phyloP scores from a whole-genome alignment of 2,888 invertebrate genomes.

The Plagiodera versicolora region DNA sequence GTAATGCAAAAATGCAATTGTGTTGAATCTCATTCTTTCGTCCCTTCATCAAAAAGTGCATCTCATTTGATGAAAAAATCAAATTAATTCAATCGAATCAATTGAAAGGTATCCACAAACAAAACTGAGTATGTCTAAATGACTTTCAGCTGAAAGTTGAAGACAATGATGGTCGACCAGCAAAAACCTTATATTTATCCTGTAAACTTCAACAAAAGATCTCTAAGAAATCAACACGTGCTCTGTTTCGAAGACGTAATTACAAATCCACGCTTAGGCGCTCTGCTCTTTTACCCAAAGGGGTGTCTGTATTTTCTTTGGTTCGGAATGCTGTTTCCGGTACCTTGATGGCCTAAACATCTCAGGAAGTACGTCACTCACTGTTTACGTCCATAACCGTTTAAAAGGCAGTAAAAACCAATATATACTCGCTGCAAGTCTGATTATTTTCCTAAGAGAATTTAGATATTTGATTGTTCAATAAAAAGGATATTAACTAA shows the following conservation, averaged over 20 bases:
- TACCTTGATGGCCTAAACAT: slow-evolving; percentile 41
- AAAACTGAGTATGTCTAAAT: too few relatives aligned
- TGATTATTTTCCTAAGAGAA: slow-evolving; percentile 52
- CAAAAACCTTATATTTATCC: too few relatives aligned
- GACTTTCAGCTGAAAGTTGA: too few relatives aligned
- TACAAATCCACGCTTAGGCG: slow-evolving; percentile 13
- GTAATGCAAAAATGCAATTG: too few relatives aligned
- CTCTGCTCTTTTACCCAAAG: slow-evolving; percentile 7
- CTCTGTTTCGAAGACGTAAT: slow-evolving; percentile 7
- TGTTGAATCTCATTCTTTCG: too few relatives aligned
- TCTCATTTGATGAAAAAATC: too few relatives aligned
- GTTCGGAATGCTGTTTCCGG: slow-evolving; percentile 39
- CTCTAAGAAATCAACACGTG: slow-evolving; percentile 23
- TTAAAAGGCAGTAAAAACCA: slow-evolving; percentile 52
- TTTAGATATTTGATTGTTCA: slow-evolving; percentile 50
- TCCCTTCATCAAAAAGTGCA: too few relatives aligned
- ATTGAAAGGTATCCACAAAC: too few relatives aligned
- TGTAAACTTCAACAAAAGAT: too few relatives aligned
- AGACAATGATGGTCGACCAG: too few relatives aligned
- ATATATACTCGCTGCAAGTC: slow-evolving; percentile 41
- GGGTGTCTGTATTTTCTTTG: slow-evolving; percentile 42
- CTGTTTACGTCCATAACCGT: slow-evolving; percentile 48
- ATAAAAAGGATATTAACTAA: slow-evolving; percentile 47
- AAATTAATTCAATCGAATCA: too few relatives aligned
- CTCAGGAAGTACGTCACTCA: slow-evolving; percentile 47